Percentiles rank a stretch among this genome's conserved stretches.
Conservation (phyloP, 1,140 invertebrate species). For the Apis mellifera region Amel_HAv3.1 CM009935.2:2687501-2688000, state of each 20-base stretch:
- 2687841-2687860: not conserved
- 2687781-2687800: not conserved
- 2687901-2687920: conserved; percentile 24
- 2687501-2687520: conserved; percentile 62
- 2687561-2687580: conserved; percentile 43
- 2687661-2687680: no score
- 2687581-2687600: conserved; percentile 6
- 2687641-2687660: no score
- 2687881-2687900: conserved; percentile 44
- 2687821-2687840: conserved; percentile 14
- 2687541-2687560: conserved; percentile 34
- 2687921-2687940: conserved; percentile 9
- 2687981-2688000: conserved; percentile 21
- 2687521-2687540: conserved; percentile 45
- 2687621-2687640: no score
- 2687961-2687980: not conserved
- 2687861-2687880: not conserved
- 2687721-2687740: no score
- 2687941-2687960: not conserved
- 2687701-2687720: no score
- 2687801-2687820: conserved; percentile 2
- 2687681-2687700: no score
- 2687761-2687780: no score
- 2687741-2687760: no score
- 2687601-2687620: not conserved